Evolutionary conservation across 2,888 invertebrate genomes (phyloP).

Genomic region (Leptinotarsa juncta): DNA sequence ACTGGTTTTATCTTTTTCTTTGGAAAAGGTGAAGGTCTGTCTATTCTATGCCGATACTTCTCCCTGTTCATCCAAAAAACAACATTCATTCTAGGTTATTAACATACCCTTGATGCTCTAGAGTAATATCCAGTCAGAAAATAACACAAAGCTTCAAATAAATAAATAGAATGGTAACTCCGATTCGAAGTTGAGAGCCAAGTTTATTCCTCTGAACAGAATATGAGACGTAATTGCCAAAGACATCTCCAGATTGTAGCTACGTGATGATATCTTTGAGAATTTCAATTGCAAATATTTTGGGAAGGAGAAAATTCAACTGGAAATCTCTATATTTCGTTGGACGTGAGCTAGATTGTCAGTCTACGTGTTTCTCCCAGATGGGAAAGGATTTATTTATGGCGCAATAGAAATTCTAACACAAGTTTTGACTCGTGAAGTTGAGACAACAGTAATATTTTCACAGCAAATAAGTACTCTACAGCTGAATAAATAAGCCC

Average conservation of each 20-base stretch:
- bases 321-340: not conserved
- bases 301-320: slow-evolving; percentile 4
- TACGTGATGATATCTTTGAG: slow-evolving; percentile 1
- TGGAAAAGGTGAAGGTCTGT: too few species aligned
- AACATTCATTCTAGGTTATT: too few species aligned
- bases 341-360: not conserved
- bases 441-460: not conserved
- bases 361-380: not conserved
- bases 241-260: not conserved
- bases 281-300: slow-evolving; percentile 16
- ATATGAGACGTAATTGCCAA: slow-evolving; percentile 8
- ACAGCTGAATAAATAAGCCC: too few species aligned
- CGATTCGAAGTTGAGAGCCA: not conserved
- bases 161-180: slow-evolving; percentile 14
- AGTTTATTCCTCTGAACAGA: not conserved
- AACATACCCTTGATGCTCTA: too few species aligned
- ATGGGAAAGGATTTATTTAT: not conserved
- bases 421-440: not conserved
- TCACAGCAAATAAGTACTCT: not conserved
- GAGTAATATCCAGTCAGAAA: not conserved
- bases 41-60: too few species aligned
- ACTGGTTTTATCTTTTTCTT: too few species aligned
- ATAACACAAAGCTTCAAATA: not conserved
- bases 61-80: too few species aligned
- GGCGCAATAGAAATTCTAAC: not conserved